phyloP scores from a whole-genome alignment of 2,888 invertebrate species.

The Drosophila anomelani region DNA sequence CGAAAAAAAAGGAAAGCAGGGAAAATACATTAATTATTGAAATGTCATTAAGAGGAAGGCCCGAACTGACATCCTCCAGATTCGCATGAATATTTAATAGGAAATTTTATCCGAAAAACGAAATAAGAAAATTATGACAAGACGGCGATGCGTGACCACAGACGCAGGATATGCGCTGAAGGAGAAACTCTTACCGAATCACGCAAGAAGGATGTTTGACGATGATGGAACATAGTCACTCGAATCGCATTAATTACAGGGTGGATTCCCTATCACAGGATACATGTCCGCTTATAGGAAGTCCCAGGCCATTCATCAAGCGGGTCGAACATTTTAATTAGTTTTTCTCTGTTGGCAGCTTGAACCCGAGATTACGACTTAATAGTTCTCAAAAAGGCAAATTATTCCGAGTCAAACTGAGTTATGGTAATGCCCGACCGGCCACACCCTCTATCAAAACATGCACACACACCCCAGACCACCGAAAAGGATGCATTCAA shows the following conservation, averaged over 20 bases:
- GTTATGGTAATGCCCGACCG: conserved; percentile 53
- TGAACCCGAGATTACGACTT: conserved; percentile 44
- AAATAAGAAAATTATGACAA: conserved; percentile 65
- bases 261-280: conserved; percentile 55
- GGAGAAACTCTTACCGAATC: conserved; percentile 56
- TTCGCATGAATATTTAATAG: conserved; percentile 79
- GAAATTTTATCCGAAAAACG: conserved; percentile 39
- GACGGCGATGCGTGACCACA: conserved; percentile 73
- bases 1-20: conserved; percentile 61
- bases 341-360: conserved; percentile 44
- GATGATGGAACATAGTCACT: conserved; percentile 63
- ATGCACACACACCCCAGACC: conserved; percentile 36
- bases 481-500: conserved; percentile 69
- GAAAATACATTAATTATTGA: conserved; percentile 83
- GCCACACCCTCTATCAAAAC: conserved; percentile 36
- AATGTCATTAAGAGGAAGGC: conserved; percentile 78
- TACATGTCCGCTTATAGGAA: conserved; percentile 45
- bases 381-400: conserved; percentile 66
- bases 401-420: conserved; percentile 48
- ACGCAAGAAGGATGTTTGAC: conserved; percentile 59
- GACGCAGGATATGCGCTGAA: conserved; percentile 57
- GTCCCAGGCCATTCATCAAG: conserved; percentile 66
- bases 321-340: conserved; percentile 68
- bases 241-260: conserved; percentile 83
- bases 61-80: conserved; percentile 67